Percentiles rank a stretch among this genome's conserved stretches.
Conservation (phyloP, 1,140 invertebrate species). For the Lordiphosa stackelbergi region DNA sequence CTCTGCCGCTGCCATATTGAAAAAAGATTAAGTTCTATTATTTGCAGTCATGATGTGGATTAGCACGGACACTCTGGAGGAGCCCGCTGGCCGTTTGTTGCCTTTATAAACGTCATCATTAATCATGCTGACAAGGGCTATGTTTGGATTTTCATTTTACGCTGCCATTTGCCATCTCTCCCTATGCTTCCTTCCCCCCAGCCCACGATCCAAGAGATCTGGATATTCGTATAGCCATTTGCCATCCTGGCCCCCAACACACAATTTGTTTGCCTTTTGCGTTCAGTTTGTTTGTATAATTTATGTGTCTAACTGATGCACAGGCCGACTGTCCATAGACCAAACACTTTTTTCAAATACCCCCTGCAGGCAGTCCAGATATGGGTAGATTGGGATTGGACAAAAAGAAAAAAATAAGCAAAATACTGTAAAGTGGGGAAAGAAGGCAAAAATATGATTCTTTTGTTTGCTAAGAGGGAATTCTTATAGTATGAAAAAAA, state of each 20-base stretch:
- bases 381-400: neutral
- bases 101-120: slow-evolving; percentile 74
- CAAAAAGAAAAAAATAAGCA: too few relatives aligned
- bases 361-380: neutral
- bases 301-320: slow-evolving; percentile 56
- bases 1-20: slow-evolving; percentile 65
- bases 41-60: slow-evolving; percentile 75
- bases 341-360: slow-evolving; percentile 6
- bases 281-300: slow-evolving; percentile 60
- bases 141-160: slow-evolving; percentile 65
- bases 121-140: slow-evolving; percentile 72
- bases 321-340: slow-evolving; percentile 28
- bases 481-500: too few relatives aligned
- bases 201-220: slow-evolving; percentile 16
- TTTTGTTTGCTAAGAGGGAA: too few relatives aligned
- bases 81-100: slow-evolving; percentile 19
- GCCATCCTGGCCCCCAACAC: slow-evolving; percentile 26
- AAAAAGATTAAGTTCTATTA: slow-evolving; percentile 76
- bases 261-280: slow-evolving; percentile 48
- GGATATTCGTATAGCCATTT: slow-evolving; percentile 25
- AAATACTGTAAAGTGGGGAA: too few relatives aligned
- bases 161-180: slow-evolving; percentile 31
- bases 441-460: too few relatives aligned
- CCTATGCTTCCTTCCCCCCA: slow-evolving; percentile 7
- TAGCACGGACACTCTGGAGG: slow-evolving; percentile 62